A percentile compares a stretch with the other conserved stretches of the same genome.
Evolutionary conservation across 2,888 invertebrate species (phyloP).

Genomic region (Agrotis clavis): DNA sequence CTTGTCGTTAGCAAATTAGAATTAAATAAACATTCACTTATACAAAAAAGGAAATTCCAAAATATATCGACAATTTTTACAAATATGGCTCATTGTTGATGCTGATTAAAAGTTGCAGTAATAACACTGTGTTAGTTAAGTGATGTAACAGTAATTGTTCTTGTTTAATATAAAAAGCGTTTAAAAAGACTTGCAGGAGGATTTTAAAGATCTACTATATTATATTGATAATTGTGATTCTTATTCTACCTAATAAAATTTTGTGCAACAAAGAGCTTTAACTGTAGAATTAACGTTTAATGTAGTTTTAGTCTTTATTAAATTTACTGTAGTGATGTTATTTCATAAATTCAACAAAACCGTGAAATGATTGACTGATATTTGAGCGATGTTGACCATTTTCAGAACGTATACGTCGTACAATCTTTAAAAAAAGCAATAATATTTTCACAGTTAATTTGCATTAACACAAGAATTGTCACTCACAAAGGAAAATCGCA

Average conservation of each 20-base stretch:
- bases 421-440: background rate
- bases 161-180: no score
- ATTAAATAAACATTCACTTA: background rate
- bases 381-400: background rate
- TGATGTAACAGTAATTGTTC: no score
- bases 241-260: background rate
- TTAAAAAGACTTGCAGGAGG: no score
- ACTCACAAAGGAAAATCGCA: slow-evolving; percentile 2
- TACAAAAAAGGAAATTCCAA: background rate
- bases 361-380: background rate
- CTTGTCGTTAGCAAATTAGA: background rate
- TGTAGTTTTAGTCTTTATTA: no score
- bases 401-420: background rate
- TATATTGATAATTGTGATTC: no score
- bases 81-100: background rate
- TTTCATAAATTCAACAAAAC: background rate
- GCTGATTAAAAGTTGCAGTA: background rate
- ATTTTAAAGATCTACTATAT: no score
- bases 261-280: background rate
- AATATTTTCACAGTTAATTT: slow-evolving; percentile 15
- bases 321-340: no score
- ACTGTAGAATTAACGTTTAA: no score
- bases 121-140: background rate
- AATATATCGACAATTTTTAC: background rate
- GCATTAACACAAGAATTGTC: background rate